Evolutionary conservation across 2,113 vertebrate genomes (phyloP).

Genomic region (Pelobates fuscus): DNA sequence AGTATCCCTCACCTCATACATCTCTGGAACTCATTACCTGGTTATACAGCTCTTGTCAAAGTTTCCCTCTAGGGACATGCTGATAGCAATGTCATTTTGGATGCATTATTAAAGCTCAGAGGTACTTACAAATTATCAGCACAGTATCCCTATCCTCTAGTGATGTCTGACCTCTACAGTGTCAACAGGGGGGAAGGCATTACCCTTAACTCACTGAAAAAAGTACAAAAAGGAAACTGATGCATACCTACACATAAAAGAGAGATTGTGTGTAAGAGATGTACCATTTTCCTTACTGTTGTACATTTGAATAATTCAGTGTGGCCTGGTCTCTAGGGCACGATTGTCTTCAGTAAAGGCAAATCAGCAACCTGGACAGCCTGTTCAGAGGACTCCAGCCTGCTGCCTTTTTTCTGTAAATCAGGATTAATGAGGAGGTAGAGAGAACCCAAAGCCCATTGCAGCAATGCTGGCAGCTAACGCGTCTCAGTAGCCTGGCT

Average conservation of each 20-base stretch:
- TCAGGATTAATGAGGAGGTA: conserved; percentile 87
- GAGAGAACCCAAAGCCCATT: conserved; percentile 69
- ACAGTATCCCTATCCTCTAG: conserved; percentile 63
- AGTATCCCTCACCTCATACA: conserved; percentile 28
- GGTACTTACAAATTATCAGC: conserved; percentile 69
- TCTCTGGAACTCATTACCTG: conserved; percentile 36
- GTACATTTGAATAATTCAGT: conserved; percentile 83
- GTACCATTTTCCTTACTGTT: conserved; percentile 57
- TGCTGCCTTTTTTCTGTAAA: conserved; percentile 82
- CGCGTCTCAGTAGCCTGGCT: conserved; percentile 10
- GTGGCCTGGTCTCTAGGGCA: conserved; percentile 77
- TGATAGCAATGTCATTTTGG: conserved; percentile 57
- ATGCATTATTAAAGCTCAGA: conserved; percentile 61
- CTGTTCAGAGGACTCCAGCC: conserved; percentile 74
- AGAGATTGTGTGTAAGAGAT: rapidly evolving
- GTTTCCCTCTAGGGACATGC: conserved; percentile 7
- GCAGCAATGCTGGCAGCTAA: conserved; percentile 58
- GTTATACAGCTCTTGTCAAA: conserved; percentile 22
- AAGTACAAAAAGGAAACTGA: not conserved
- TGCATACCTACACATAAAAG: conserved; percentile 20
- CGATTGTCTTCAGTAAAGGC: conserved; percentile 77
- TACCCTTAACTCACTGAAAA: not conserved
- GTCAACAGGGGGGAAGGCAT: conserved; percentile 11
- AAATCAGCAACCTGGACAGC: conserved; percentile 75
- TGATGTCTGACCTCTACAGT: conserved; percentile 58